Conservation (phyloP, 1,140 invertebrate species). For the Drosophila arizonae region DNA sequence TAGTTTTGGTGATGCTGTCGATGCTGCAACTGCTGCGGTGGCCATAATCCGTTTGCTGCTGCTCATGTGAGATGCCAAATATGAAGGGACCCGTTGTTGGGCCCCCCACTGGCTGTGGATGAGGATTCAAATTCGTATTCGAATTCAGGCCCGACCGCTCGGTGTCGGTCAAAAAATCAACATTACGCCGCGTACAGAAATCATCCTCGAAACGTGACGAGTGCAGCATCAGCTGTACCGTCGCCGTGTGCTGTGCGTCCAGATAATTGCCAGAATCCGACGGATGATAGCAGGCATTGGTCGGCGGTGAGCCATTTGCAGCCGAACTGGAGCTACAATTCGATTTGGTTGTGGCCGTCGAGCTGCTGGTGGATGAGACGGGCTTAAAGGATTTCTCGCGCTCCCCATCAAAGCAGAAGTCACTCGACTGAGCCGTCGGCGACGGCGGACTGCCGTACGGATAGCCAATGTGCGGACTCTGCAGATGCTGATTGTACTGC, state of each 20-base stretch:
- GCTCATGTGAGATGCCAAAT: conserved; percentile 69
- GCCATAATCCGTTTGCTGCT: conserved; percentile 58
- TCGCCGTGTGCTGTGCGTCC: conserved; percentile 4
- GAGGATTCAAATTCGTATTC: not conserved
- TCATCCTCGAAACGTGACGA: conserved; percentile 75
- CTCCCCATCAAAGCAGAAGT: conserved; percentile 56
- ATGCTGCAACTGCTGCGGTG: conserved; percentile 25
- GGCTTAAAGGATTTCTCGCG: conserved; percentile 28
- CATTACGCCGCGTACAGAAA: conserved; percentile 65
- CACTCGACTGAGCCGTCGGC: conserved; percentile 66
- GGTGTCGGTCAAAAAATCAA: conserved; percentile 27
- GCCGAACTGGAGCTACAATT: conserved; percentile 57
- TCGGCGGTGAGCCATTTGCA: conserved; percentile 21
- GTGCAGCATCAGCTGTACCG: conserved; percentile 19
- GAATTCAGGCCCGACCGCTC: too few relatives aligned
- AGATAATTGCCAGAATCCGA: conserved; percentile 16
- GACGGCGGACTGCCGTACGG: conserved; percentile 78
- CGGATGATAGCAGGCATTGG: conserved; percentile 35
- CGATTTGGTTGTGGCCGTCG: conserved; percentile 47
- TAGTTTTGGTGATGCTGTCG: conserved; percentile 27
- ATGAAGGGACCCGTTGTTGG: conserved; percentile 65
- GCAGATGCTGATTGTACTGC: conserved; percentile 75
- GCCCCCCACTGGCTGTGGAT: conserved; percentile 2
- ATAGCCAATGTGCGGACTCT: conserved; percentile 74
- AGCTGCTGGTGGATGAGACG: conserved; percentile 37